These are phyloP conservation scores for Diadromus collaris DNA, from an alignment of 2,888 invertebrate genomes.

Conservation along the genomic window DNA sequence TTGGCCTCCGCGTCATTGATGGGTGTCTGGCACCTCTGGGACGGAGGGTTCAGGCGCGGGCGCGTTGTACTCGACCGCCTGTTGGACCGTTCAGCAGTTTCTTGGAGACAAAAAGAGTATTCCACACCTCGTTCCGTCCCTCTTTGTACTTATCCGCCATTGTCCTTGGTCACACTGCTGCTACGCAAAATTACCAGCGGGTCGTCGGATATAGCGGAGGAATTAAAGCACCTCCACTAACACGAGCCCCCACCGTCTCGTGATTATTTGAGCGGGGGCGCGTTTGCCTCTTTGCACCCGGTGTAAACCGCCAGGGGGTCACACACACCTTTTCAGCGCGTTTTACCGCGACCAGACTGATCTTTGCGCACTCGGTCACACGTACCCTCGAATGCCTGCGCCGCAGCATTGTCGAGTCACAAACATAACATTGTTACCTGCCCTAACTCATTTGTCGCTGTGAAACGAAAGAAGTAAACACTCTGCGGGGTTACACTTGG, in stretches of 20 bases:
- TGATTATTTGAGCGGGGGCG: slow-evolving; percentile 15
- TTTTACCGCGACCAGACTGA: slow-evolving; percentile 3
- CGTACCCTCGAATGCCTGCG: slow-evolving; percentile 3
- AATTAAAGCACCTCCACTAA: slow-evolving; percentile 3
- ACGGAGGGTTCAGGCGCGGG: not conserved
- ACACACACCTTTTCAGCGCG: not conserved
- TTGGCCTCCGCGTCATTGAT: slow-evolving; percentile 7
- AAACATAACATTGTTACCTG: too few species aligned
- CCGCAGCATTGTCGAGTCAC: slow-evolving; percentile 4
- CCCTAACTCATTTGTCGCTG: too few species aligned
- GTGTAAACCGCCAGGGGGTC: slow-evolving; percentile 2
- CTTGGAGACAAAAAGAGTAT: slow-evolving; percentile 10
- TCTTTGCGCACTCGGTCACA: not conserved
- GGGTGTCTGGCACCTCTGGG: slow-evolving; percentile 18
- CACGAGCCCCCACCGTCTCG: not conserved
- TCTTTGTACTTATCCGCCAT: slow-evolving; percentile 16
- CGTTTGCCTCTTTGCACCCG: not conserved
- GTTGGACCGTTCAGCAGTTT: slow-evolving; percentile 6
- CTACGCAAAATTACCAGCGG: slow-evolving; percentile 9
- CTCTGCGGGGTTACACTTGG: too few species aligned
- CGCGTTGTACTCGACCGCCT: slow-evolving; percentile 10
- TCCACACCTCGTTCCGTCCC: not conserved
- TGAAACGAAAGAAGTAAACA: too few species aligned
- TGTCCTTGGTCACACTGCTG: slow-evolving; percentile 3
- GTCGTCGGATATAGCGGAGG: slow-evolving; percentile 13